phyloP scores from a whole-genome alignment of 2,797 vertebrate genomes.

The Petrocephalus schoutedeni region DNA sequence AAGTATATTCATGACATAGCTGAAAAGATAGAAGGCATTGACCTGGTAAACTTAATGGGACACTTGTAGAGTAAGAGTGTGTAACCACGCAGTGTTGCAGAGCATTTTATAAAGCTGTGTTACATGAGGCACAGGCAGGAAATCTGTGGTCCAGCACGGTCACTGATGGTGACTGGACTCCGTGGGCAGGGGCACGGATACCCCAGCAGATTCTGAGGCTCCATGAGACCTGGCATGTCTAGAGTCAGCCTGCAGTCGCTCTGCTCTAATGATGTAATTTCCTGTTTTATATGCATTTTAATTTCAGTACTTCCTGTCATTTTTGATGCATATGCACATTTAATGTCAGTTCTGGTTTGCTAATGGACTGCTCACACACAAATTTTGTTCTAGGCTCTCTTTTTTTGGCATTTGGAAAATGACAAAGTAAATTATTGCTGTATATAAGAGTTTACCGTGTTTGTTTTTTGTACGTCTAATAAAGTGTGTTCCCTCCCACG shows the following conservation, averaged over 20 bases:
- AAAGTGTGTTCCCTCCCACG: slow-evolving; percentile 63
- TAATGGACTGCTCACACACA: slow-evolving; percentile 69
- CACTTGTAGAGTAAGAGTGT: not conserved
- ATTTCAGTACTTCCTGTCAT: slow-evolving; percentile 87
- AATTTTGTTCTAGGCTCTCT: slow-evolving; percentile 53
- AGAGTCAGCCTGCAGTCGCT: not conserved
- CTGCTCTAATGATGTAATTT: slow-evolving; percentile 33
- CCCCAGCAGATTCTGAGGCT: no score
- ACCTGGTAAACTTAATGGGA: not conserved
- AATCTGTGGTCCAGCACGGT: not conserved
- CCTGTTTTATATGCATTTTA: slow-evolving; percentile 53
- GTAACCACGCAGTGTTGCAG: not conserved
- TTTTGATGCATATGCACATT: slow-evolving; percentile 76
- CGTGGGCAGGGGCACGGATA: not conserved
- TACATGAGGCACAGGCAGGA: not conserved
- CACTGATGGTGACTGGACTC: not conserved
- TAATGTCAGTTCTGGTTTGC: slow-evolving; percentile 68
- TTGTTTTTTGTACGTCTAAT: slow-evolving; percentile 86
- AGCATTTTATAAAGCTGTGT: not conserved
- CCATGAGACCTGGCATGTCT: not conserved
- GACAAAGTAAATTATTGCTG: slow-evolving; percentile 86
- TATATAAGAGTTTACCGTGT: slow-evolving; percentile 68
- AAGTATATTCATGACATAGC: not conserved
- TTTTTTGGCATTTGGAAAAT: slow-evolving; percentile 67
- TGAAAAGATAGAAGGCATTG: not conserved